Evolutionary conservation across 2,797 vertebrate species (phyloP).

Genomic region (Lithobates pipiens): DNA sequence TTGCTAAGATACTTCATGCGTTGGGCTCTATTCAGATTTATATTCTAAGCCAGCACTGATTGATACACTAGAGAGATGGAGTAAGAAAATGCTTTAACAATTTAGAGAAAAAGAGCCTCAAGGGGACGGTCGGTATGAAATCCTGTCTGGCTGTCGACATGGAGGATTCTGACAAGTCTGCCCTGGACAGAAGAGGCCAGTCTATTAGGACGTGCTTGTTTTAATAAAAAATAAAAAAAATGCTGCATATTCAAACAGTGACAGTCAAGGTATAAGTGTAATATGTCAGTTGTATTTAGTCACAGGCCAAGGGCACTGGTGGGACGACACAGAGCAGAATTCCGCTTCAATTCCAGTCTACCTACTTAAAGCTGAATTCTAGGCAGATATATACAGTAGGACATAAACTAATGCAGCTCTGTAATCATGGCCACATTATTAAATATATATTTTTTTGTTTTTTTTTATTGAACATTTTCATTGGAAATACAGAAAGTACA

Average conservation of each 20-base stretch:
- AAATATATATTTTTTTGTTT: too few species aligned
- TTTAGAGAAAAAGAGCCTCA: conserved; percentile 22
- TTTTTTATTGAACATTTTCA: too few species aligned
- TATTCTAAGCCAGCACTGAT: conserved; percentile 1
- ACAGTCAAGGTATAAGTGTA: too few species aligned
- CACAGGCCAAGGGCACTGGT: too few species aligned
- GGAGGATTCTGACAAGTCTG: conserved; percentile 22
- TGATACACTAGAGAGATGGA: conserved; percentile 22
- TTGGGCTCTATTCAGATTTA: conserved; percentile 6
- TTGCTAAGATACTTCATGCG: neutral
- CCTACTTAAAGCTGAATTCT: too few species aligned
- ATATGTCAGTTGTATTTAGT: too few species aligned
- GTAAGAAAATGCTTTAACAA: conserved; percentile 12
- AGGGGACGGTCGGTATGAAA: conserved; percentile 15
- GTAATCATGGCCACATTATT: too few species aligned
- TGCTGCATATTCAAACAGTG: neutral
- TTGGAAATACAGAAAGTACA: too few species aligned
- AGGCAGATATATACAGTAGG: too few species aligned
- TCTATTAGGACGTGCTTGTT: neutral
- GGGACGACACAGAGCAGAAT: too few species aligned
- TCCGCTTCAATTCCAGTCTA: too few species aligned
- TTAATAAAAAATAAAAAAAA: neutral
- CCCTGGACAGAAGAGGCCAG: neutral
- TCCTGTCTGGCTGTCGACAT: conserved; percentile 6
- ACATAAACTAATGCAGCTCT: too few species aligned